A percentile compares a stretch with the other conserved stretches of the same genome.
phyloP scores from a whole-genome alignment of 53 echinoderm and acorn worm species.

The Mesocentrotus franciscanus region DNA sequence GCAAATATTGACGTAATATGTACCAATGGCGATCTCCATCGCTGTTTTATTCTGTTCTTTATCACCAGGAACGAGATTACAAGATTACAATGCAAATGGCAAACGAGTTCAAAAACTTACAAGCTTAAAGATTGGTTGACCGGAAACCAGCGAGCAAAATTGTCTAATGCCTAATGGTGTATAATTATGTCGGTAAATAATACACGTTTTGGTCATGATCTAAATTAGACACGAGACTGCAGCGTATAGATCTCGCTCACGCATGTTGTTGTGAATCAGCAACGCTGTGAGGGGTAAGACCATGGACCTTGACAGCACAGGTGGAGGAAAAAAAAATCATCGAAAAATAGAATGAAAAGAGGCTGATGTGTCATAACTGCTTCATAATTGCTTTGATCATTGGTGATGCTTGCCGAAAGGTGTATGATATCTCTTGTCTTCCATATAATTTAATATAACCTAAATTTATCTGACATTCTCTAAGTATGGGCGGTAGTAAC shows the following conservation, averaged over 20 bases:
- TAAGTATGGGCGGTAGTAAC: not conserved
- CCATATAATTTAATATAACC: not conserved
- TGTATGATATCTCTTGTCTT: not conserved
- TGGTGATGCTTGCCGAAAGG: not conserved
- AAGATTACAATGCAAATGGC: not conserved
- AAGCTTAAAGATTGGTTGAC: not conserved
- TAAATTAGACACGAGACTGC: not conserved
- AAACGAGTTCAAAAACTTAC: not conserved
- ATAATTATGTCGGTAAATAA: not conserved
- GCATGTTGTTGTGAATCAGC: constrained; percentile 55
- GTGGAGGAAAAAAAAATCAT: constrained; percentile 27
- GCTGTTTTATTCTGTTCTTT: not conserved
- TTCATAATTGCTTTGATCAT: not conserved
- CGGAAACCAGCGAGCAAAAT: not conserved
- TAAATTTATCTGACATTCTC: not conserved
- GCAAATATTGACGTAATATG: not conserved
- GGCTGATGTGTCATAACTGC: constrained; percentile 16
- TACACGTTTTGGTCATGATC: not conserved
- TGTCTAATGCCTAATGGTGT: not conserved
- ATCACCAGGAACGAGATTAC: not conserved
- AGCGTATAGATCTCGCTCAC: not conserved
- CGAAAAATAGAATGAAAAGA: not conserved
- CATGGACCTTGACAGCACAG: constrained; percentile 26
- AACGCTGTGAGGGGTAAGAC: constrained; percentile 50
- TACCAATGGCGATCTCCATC: not conserved